These are phyloP conservation scores for Salticus scenicus DNA, from an alignment of 2,888 invertebrate genomes.

Conservation along the genomic window DNA sequence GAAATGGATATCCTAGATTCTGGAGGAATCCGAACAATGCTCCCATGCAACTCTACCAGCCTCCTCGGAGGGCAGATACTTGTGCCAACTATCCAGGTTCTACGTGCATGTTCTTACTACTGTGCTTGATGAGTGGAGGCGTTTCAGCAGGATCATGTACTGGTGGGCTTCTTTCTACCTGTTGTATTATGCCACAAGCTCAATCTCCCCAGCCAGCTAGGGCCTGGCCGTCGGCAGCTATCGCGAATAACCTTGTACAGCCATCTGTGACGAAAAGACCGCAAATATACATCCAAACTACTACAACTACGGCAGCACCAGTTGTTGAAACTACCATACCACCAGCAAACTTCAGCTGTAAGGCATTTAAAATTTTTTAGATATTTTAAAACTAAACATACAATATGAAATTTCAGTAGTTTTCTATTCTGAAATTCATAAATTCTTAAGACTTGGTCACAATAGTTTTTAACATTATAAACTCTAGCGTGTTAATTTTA, in stretches of 20 bases:
- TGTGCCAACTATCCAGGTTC: conserved; percentile 48
- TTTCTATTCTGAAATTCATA: no score
- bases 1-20: background rate
- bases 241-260: background rate
- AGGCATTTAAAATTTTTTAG: background rate
- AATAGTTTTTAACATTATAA: no score
- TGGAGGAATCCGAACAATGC: background rate
- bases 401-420: no score
- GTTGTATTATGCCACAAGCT: conserved; percentile 78
- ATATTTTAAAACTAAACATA: no score
- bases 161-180: conserved; percentile 80
- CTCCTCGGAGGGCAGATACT: conserved; percentile 11
- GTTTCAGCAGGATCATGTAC: conserved; percentile 80
- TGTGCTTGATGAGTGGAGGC: conserved; percentile 86
- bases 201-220: background rate
- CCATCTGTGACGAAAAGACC: background rate
- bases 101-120: conserved; percentile 79
- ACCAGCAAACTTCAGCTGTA: conserved; percentile 23
- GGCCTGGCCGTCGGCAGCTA: background rate
- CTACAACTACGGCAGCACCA: background rate
- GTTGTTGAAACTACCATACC: background rate
- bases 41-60: background rate
- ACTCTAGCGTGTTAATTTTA: no score
- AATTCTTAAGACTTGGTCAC: no score
- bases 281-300: background rate